These are phyloP conservation scores for Loris lydekkerianus DNA, from an alignment of 2,797 vertebrate genomes.

Conservation along the genomic window DNA sequence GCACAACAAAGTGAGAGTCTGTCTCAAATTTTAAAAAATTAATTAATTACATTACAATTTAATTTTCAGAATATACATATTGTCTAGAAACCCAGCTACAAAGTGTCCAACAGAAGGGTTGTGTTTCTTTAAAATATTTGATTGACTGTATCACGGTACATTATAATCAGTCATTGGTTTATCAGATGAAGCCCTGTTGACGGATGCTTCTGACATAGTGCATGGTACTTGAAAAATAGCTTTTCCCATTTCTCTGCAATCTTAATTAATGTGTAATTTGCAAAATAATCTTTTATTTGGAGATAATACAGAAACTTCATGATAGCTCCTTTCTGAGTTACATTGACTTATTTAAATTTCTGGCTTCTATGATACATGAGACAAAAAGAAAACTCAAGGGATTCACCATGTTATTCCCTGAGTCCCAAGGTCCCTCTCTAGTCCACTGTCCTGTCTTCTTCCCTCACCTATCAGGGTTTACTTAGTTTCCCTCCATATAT, in stretches of 20 bases:
- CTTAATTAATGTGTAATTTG: slow-evolving; percentile 49
- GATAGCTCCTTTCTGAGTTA: slow-evolving; percentile 6
- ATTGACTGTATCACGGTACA: not conserved
- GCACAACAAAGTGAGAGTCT: too few relatives aligned
- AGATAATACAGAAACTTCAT: not conserved
- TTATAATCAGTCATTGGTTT: slow-evolving; percentile 8
- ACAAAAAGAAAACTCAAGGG: not conserved
- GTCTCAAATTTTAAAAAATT: too few relatives aligned
- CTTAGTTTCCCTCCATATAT: not conserved
- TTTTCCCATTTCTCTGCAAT: not conserved
- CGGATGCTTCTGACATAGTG: slow-evolving; percentile 46
- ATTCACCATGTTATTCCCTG: not conserved
- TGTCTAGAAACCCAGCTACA: not conserved
- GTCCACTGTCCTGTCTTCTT: not conserved
- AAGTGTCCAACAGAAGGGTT: not conserved
- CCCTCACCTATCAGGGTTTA: too few relatives aligned
- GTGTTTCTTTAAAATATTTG: not conserved
- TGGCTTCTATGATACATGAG: not conserved
- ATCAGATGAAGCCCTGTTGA: not conserved
- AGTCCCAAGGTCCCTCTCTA: not conserved
- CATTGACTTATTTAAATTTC: not conserved
- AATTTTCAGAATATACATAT: not conserved
- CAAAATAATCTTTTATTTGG: slow-evolving; percentile 46
- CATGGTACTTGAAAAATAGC: not conserved
- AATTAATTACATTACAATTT: not conserved